Evolutionary conservation across 2,888 invertebrate species (phyloP).

Genomic region (Sinohyriopsis cumingii): DNA sequence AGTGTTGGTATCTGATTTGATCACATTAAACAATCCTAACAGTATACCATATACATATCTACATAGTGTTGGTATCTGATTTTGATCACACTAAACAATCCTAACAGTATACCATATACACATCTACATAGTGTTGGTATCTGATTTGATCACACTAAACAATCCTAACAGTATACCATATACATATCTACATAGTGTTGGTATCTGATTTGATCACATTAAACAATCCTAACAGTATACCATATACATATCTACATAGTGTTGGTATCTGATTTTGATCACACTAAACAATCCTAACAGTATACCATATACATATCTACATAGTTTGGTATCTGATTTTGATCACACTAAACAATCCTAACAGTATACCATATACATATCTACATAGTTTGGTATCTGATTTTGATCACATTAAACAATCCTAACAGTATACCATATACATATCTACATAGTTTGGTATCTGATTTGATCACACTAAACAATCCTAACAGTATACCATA

Average conservation of each 20-base stretch:
- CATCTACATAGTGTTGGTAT: background rate
- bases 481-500: background rate
- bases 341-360: background rate
- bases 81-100: background rate
- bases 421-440: background rate
- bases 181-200: background rate
- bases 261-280: background rate
- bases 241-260: background rate
- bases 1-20: background rate
- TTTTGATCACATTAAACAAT: background rate
- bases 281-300: background rate
- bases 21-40: background rate
- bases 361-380: background rate
- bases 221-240: background rate
- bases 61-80: background rate
- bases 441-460: background rate
- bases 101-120: background rate
- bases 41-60: background rate
- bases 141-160: background rate
- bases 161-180: background rate
- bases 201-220: background rate
- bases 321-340: background rate
- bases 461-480: background rate
- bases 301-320: background rate
- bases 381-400: background rate